Percentiles rank a stretch among this genome's conserved stretches.
These are phyloP conservation scores for Prietella phreatophila DNA, from an alignment of 2,113 vertebrate genomes.

Conservation along the genomic window DNA sequence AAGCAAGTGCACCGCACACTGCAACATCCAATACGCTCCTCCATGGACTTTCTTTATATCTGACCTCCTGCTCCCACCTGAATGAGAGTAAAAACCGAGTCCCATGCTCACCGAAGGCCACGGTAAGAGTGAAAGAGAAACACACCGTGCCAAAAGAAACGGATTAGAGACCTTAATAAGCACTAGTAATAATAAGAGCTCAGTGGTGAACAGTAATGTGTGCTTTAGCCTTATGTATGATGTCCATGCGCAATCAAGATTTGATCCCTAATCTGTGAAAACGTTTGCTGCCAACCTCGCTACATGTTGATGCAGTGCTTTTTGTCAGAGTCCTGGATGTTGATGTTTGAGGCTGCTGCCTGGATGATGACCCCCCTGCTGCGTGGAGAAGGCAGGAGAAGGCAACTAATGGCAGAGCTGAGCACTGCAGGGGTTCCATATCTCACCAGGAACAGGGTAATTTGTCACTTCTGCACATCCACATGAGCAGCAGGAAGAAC, in stretches of 20 bases:
- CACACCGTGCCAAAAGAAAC: no score
- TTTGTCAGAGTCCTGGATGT: not conserved
- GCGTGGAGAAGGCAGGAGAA: conserved; percentile 12
- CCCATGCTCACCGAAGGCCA: not conserved
- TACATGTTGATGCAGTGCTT: not conserved
- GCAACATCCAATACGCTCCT: not conserved
- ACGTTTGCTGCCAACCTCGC: not conserved
- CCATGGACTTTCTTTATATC: not conserved
- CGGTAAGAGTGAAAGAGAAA: not conserved
- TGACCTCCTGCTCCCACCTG: not conserved
- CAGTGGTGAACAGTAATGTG: not conserved
- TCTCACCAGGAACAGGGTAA: not conserved
- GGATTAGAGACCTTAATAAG: not conserved
- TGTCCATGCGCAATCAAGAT: not conserved
- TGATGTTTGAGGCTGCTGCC: not conserved
- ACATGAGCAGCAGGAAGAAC: conserved; percentile 9
- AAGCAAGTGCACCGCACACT: not conserved
- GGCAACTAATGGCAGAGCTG: conserved; percentile 9
- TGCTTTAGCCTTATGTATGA: not conserved
- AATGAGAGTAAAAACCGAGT: not conserved
- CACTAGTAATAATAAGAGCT: not conserved
- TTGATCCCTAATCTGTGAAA: not conserved
- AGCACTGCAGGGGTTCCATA: conserved; percentile 2
- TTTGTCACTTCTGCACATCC: conserved; percentile 18
- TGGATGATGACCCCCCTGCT: conserved; percentile 26